Evolutionary conservation across 2,888 invertebrate species (phyloP).

Genomic region (Cephus sareptanus): DNA sequence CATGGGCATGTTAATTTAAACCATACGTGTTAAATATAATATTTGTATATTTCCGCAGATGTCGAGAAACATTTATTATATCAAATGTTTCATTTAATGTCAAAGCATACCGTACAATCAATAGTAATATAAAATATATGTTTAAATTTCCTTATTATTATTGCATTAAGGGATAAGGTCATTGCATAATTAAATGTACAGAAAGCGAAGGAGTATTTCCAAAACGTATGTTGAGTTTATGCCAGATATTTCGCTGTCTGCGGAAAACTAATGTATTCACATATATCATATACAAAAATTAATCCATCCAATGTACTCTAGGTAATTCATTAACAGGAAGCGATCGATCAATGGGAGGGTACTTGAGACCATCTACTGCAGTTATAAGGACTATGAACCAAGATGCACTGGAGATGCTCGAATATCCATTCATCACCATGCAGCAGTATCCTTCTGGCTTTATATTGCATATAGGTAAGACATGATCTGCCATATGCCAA

Average conservation of each 20-base stretch:
- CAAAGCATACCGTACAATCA: not conserved
- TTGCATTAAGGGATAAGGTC: no score
- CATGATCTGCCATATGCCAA: conserved; percentile 15
- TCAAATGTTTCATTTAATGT: not conserved
- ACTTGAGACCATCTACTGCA: conserved; percentile 68
- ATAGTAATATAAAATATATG: not conserved
- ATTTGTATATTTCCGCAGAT: not conserved
- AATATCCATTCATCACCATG: conserved; percentile 96
- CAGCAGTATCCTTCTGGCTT: conserved; percentile 90
- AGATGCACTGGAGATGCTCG: conserved; percentile 88
- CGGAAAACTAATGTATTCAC: not conserved
- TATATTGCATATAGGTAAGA: conserved; percentile 84
- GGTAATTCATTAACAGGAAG: conserved; percentile 81
- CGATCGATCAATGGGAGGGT: conserved; percentile 72
- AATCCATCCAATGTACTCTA: conserved; percentile 55
- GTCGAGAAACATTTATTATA: not conserved
- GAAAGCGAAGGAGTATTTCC: not conserved
- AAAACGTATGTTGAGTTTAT: not conserved
- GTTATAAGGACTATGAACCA: conserved; percentile 77
- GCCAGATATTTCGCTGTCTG: not conserved
- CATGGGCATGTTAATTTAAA: not conserved
- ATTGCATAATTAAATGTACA: not conserved
- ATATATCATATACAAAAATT: not conserved
- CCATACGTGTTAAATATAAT: not conserved
- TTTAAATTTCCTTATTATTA: no score